Conservation (phyloP, 2,797 vertebrate genomes). For the Ambastaia sidthimunki region DNA sequence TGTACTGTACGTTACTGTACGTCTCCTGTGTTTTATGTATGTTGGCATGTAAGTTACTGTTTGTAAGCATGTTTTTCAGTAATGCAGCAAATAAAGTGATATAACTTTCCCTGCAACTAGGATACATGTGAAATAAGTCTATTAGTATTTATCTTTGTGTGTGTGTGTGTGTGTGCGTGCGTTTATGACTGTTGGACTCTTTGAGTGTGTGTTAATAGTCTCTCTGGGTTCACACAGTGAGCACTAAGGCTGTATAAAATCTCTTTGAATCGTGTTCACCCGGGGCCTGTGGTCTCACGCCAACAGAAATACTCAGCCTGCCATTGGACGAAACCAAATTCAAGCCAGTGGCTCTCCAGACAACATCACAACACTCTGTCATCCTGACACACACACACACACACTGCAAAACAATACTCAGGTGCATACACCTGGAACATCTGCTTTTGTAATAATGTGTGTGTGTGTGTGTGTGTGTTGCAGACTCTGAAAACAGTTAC, state of each 20-base stretch:
- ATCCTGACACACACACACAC: constrained; percentile 45
- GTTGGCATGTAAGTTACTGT: too few species aligned
- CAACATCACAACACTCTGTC: constrained; percentile 47
- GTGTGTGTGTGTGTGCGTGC: constrained; percentile 24
- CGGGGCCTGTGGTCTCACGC: constrained; percentile 31
- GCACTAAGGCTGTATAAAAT: constrained; percentile 56
- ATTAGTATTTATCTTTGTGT: constrained; percentile 3
- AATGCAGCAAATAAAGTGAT: not conserved
- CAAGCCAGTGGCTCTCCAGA: constrained; percentile 54
- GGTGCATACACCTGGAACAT: constrained; percentile 28
- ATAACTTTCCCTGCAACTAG: not conserved
- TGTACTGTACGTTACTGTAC: too few species aligned
- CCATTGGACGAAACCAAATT: constrained; percentile 50
- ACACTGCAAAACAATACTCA: constrained; percentile 19
- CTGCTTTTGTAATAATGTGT: constrained; percentile 35
- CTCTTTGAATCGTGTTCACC: constrained; percentile 55
- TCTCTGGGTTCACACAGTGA: constrained; percentile 52
- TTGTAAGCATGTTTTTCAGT: not conserved
- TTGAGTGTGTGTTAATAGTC: constrained; percentile 49
- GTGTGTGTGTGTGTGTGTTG: constrained; percentile 47
- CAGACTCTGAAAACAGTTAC: constrained; percentile 94
- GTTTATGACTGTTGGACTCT: constrained; percentile 36
- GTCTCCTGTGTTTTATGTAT: too few species aligned
- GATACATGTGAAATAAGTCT: not conserved
- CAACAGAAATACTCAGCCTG: constrained; percentile 65